phyloP scores from a whole-genome alignment of 2,888 invertebrate genomes.

The Hirtodrosophila trivittata region DNA sequence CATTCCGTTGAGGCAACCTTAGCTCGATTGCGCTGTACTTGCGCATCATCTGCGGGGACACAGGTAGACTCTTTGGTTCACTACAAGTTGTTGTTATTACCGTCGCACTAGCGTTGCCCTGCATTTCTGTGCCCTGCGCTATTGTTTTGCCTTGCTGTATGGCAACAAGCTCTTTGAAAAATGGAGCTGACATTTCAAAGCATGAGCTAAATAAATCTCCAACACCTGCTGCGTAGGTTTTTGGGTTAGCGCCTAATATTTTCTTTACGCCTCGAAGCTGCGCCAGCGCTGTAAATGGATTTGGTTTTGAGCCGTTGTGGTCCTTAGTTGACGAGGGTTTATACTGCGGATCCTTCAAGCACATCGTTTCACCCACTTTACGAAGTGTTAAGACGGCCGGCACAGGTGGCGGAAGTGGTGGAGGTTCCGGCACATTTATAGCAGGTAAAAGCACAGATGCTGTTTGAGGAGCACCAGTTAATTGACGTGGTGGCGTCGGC shows the following conservation, averaged over 20 bases:
- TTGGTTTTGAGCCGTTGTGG: constrained; percentile 85
- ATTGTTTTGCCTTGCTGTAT: constrained; percentile 76
- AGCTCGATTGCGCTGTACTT: constrained; percentile 81
- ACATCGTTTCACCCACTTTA: constrained; percentile 93
- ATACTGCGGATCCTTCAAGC: constrained; percentile 92
- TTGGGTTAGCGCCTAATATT: constrained; percentile 88
- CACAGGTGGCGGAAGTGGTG: constrained; percentile 60
- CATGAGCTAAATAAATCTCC: constrained; percentile 89
- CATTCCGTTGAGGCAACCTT: constrained; percentile 70
- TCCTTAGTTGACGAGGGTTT: constrained; percentile 85
- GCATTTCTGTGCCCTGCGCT: constrained; percentile 22
- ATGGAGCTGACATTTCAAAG: constrained; percentile 90
- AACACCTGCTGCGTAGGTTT: constrained; percentile 84
- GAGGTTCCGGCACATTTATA: constrained; percentile 58
- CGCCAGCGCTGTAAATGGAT: constrained; percentile 90
- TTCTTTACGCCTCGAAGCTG: constrained; percentile 92
- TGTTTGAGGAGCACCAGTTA: constrained; percentile 40
- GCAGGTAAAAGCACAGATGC: constrained; percentile 36
- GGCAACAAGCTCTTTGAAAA: constrained; percentile 83
- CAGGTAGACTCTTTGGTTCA: constrained; percentile 85
- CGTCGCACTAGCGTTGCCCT: constrained; percentile 1
- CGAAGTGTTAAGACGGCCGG: constrained; percentile 86
- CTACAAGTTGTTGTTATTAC: constrained; percentile 40
- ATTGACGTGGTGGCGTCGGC: constrained; percentile 81
- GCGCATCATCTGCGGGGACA: constrained; percentile 85